These are phyloP conservation scores for Leucophenga varia DNA, from an alignment of 1,140 invertebrate species.

Conservation along the genomic window DNA sequence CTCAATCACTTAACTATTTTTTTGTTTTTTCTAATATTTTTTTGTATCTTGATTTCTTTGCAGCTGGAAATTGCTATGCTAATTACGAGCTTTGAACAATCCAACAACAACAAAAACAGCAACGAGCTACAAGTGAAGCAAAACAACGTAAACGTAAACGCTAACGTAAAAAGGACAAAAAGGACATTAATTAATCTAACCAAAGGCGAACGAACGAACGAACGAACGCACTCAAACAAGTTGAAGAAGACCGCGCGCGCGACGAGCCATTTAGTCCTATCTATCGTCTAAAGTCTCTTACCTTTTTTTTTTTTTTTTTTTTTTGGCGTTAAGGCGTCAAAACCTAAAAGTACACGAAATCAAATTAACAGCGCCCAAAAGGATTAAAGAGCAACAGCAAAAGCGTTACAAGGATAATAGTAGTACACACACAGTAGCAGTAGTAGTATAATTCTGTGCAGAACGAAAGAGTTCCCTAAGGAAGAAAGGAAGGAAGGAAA, in stretches of 20 bases:
- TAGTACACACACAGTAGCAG: background rate
- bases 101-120: slow-evolving; percentile 10
- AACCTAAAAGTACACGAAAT: slow-evolving; percentile 12
- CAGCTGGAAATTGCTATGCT: slow-evolving; percentile 34
- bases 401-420: no score
- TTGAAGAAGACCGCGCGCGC: no score
- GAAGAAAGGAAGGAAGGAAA: no score
- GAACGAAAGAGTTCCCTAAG: no score
- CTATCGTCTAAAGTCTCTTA: no score
- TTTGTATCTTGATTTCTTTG: slow-evolving; percentile 20
- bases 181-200: slow-evolving; percentile 47
- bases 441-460: background rate
- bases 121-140: no score
- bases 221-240: background rate
- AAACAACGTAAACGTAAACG: no score
- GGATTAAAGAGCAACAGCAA: slow-evolving; percentile 18
- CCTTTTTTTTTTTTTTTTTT: no score
- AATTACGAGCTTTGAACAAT: slow-evolving; percentile 27
- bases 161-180: slow-evolving; percentile 7
- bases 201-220: slow-evolving; percentile 21
- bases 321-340: background rate
- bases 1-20: background rate
- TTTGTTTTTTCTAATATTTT: slow-evolving; percentile 12
- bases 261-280: no score
- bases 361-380: slow-evolving; percentile 36